A percentile compares a stretch with the other conserved stretches of the same genome.
Evolutionary conservation across 2,113 vertebrate genomes (phyloP).

Genomic region (Antennarius striatus): DNA sequence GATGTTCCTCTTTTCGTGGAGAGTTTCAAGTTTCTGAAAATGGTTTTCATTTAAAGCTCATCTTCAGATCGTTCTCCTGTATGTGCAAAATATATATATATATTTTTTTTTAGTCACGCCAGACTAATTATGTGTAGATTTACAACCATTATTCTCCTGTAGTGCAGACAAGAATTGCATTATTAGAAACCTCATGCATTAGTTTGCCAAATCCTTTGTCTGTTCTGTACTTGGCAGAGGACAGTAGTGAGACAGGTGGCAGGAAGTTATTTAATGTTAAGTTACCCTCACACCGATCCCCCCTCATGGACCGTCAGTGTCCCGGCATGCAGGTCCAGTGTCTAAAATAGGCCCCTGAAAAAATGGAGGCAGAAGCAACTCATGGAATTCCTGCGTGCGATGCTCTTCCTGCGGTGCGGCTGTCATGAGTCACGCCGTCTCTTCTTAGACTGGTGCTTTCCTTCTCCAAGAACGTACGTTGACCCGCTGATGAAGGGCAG

Average conservation of each 20-base stretch:
- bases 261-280: conserved; percentile 94
- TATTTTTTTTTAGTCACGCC: too few species aligned
- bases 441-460: conserved; percentile 13
- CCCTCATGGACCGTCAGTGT: conserved; percentile 83
- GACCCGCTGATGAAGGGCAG: conserved; percentile 41
- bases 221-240: conserved; percentile 89
- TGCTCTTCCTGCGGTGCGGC: conserved; percentile 28
- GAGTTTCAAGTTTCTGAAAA: too few species aligned
- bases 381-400: conserved; percentile 48
- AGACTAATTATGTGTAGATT: too few species aligned
- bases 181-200: background rate
- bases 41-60: too few species aligned
- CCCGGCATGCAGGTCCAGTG: conserved; percentile 80
- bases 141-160: too few species aligned
- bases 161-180: too few species aligned
- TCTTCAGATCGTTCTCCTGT: too few species aligned
- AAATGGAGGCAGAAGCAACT: conserved; percentile 38
- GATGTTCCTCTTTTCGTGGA: too few species aligned
- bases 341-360: conserved; percentile 75
- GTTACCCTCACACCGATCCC: conserved; percentile 88
- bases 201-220: conserved; percentile 38
- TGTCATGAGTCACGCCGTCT: conserved; percentile 34
- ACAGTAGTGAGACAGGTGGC: conserved; percentile 90
- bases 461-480: conserved; percentile 32
- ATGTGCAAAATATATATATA: too few species aligned